These are phyloP conservation scores for rabbit (Oryctolagus cuniculus) DNA, from an alignment of 2,113 vertebrate genomes.

Conservation along the genomic window mOryCun1.1 NC_091433.1:198099001-198099500, in stretches of 20 bases:
- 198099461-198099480: background rate
- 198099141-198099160: background rate
- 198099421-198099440: background rate
- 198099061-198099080: background rate
- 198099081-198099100: too few relatives aligned
- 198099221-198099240: background rate
- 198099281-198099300: background rate
- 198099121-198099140: background rate
- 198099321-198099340: background rate
- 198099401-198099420: background rate
- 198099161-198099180: background rate
- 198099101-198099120: background rate
- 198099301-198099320: background rate
- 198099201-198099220: background rate
- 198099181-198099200: background rate
- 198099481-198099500: background rate
- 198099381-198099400: background rate
- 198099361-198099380: background rate
- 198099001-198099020: fast-evolving
- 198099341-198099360: background rate
- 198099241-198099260: background rate
- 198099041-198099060: background rate
- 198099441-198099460: background rate
- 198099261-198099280: background rate
- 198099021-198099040: background rate